Conservation (phyloP, 2,113 vertebrate species). For the Misgurnus mizolepis region DNA sequence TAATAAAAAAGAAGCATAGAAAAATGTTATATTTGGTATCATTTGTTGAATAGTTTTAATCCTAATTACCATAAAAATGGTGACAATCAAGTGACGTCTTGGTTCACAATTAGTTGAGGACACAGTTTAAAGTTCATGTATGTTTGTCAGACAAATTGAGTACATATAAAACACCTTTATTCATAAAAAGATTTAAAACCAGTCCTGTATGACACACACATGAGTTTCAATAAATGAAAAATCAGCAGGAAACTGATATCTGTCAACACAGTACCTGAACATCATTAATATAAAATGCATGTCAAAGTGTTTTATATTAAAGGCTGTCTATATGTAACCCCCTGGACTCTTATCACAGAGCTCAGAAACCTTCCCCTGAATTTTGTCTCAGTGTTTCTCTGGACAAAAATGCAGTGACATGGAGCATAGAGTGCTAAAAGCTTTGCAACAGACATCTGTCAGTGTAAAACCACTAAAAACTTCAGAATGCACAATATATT, state of each 20-base stretch:
- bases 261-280: constrained; percentile 77
- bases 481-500: constrained; percentile 39
- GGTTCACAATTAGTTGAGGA: neutral
- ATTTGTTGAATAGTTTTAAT: too few species aligned
- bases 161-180: constrained; percentile 85
- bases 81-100: neutral
- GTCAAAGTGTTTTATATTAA: constrained; percentile 54
- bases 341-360: constrained; percentile 68
- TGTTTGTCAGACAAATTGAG: constrained; percentile 3
- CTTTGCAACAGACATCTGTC: constrained; percentile 21
- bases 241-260: constrained; percentile 70
- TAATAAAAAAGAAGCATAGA: too few species aligned
- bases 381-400: constrained; percentile 71
- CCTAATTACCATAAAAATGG: too few species aligned
- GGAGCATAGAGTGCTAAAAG: constrained; percentile 65
- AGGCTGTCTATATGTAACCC: constrained; percentile 66
- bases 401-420: constrained; percentile 72
- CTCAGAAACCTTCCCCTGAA: constrained; percentile 74
- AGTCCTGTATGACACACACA: constrained; percentile 78
- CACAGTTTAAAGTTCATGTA: neutral
- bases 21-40: too few species aligned
- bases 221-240: constrained; percentile 74
- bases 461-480: neutral
- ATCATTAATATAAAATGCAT: constrained; percentile 77
- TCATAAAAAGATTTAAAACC: constrained; percentile 78